Base-by-base conservation (phyloP, 1,140 invertebrate genomes). In the Dreissena rostriformis region DNA sequence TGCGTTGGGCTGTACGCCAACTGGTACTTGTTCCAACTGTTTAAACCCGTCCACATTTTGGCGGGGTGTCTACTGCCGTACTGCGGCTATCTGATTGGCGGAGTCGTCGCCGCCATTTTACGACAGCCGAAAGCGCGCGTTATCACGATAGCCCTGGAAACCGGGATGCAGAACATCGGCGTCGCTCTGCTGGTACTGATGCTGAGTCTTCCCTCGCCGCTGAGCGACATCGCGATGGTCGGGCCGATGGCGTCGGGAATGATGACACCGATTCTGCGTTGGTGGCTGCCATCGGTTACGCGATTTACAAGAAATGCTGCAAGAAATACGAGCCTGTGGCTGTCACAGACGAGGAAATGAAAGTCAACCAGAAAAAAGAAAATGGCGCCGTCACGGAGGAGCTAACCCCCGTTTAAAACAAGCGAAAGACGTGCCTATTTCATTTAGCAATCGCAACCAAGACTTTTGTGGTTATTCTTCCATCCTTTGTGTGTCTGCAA, bases 251-350 rank as follows among this genome's bases (percentile, higher is more conserved):
- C 93, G 26, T 96, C 97, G 49, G 97, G 98, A 19, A 96, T 98
- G 53, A 98, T 99, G 96, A 99, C 98, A 0, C 98, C 98, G n/a
- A 89, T 99, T 39, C 98, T 98, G 94, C 99, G 78, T 94, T 90
- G 26, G 51, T 88, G 4, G 14, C 88, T 0, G 82, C 85, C 0
- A 80, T 89, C 65, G 65, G 84, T 19, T 90, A 90, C 65, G 19
- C 83, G 6, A 86, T 87, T 24, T 91, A 89, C 76, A 88, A 85
- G 63, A 86, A 85, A 70, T 86, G 74, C 19, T 86, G 70, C 51
- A 86, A 88, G 19, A 89, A 87, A 67, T 88, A 90, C 65, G 81
- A 73, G 24, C 61, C 22, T 12, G n/a, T 78, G 51, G 24, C 29
- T 28, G 22, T 66, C n/a, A 63, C 66, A 14, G 65, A 78, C 12